Base-by-base conservation (phyloP, 2,113 vertebrate genomes). In the Leucopternis melanops region DNA sequence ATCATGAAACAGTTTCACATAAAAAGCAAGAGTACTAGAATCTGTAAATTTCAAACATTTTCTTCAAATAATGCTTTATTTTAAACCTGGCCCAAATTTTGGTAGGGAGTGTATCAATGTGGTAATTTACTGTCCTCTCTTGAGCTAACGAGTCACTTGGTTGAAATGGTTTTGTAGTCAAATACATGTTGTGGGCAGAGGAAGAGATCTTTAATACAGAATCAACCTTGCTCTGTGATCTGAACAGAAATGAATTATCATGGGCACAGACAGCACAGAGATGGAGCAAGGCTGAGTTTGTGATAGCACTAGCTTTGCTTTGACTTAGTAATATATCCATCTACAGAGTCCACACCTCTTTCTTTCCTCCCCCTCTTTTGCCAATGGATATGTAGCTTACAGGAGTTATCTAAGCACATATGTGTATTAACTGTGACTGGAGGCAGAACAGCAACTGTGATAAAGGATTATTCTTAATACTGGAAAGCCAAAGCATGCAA, bases 241-340 rank as follows among this genome's bases (percentile, higher is more conserved):
- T 91, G 86, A 89, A 80, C 42, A 82, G 88, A 90, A 92, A 88
- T 88, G 52, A 94, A 83, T 90, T 95, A 80, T 59, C 82, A 66
- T 75, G 59, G 47, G 55, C 62, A 72, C 34, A 75, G 80, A 52
- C 44, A 69, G 75, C 62, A 36, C 25, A 58, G 70, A 81, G 55
- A 57, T 8, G 5, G 69, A 97, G 78, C 65, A 94, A 93, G 90
- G 65, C 71, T 91, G 92, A 63, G 63, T n/a, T 69, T 72, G 62
- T 61, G 79, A 83, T 44, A 88, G 73, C 52, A 52, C 57, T 66
- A 50, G 70, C 57, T 96, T 92, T 83, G 71, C 61, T 90, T 54
- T 72, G 61, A 38, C 71, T 92, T 80, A 75, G 61, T 44, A 75
- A 86, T 77, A 90, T 44, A 95, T 86, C 81, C 81, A 34, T 79